Conservation (phyloP, 2,113 vertebrate species). For the Cromileptes altivelis region DNA sequence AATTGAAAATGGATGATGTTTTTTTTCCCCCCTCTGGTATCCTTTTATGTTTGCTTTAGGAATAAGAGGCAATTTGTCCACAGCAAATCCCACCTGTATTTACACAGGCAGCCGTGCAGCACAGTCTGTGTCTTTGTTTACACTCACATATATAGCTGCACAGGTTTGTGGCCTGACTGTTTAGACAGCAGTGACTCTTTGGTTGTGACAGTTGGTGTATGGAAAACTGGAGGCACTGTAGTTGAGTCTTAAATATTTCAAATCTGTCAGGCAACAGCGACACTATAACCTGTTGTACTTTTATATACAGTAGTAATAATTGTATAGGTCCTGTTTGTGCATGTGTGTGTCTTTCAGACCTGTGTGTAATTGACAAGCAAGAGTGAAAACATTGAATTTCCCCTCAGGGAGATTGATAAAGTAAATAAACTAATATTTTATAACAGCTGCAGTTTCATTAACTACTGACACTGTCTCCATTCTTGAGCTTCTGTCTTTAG, state of each 20-base stretch:
- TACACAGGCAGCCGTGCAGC: conserved; percentile 58
- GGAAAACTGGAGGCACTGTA: background rate
- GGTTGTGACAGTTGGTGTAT: background rate
- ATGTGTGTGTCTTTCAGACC: too few species aligned
- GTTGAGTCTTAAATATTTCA: background rate
- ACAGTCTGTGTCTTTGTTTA: conserved; percentile 42
- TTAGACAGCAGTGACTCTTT: conserved; percentile 42
- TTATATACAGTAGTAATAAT: background rate
- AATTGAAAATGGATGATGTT: conserved; percentile 59
- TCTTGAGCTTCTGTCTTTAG: background rate
- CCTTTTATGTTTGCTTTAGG: conserved; percentile 35
- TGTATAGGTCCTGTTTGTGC: too few species aligned
- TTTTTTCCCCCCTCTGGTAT: background rate
- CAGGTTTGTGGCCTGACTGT: conserved; percentile 25
- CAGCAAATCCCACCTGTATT: conserved; percentile 55
- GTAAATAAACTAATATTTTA: background rate
- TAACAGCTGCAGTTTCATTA: background rate
- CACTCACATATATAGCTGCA: conserved; percentile 19
- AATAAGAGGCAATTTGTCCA: conserved; percentile 44
- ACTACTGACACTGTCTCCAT: background rate
- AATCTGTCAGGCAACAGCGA: background rate
- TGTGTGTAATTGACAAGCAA: too few species aligned
- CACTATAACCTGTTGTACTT: background rate
- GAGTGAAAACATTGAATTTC: too few species aligned
- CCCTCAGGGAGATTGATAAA: too few species aligned